Conservation (phyloP, 2,888 invertebrate species). For the Epinotia ramella region DNA sequence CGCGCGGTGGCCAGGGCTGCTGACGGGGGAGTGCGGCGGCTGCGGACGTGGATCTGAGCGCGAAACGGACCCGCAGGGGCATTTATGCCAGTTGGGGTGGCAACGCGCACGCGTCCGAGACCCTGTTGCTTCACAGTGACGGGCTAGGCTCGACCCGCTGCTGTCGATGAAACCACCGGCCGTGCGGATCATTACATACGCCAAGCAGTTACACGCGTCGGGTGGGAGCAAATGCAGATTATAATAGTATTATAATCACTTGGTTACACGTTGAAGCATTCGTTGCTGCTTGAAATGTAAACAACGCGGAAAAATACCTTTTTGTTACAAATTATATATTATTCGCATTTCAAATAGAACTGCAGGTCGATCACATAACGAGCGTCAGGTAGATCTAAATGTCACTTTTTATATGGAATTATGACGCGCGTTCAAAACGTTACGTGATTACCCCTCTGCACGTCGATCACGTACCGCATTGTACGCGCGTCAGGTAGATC, state of each 20-base stretch:
- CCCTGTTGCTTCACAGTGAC: slow-evolving; percentile 81
- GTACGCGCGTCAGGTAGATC: no score
- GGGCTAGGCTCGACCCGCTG: slow-evolving; percentile 48
- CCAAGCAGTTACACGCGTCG: background rate
- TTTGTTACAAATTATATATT: no score
- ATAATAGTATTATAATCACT: background rate
- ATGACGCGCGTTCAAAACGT: no score
- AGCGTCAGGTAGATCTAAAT: no score
- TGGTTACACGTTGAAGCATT: background rate
- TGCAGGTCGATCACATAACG: no score
- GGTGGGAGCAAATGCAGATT: background rate
- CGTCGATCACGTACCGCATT: no score
- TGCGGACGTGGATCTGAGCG: slow-evolving; percentile 71
- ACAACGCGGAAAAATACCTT: background rate
- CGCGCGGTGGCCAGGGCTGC: slow-evolving; percentile 54
- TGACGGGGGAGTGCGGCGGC: slow-evolving; percentile 62
- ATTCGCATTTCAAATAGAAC: background rate
- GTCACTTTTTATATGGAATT: no score
- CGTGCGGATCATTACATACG: background rate
- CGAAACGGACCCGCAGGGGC: slow-evolving; percentile 62
- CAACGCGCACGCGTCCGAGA: slow-evolving; percentile 83
- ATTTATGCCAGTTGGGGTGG: slow-evolving; percentile 73
- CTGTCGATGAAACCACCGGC: slow-evolving; percentile 56
- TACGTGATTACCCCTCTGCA: no score
- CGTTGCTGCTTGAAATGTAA: background rate